phyloP scores from a whole-genome alignment of 2,113 vertebrate species.

The Spea bombifrons region DNA sequence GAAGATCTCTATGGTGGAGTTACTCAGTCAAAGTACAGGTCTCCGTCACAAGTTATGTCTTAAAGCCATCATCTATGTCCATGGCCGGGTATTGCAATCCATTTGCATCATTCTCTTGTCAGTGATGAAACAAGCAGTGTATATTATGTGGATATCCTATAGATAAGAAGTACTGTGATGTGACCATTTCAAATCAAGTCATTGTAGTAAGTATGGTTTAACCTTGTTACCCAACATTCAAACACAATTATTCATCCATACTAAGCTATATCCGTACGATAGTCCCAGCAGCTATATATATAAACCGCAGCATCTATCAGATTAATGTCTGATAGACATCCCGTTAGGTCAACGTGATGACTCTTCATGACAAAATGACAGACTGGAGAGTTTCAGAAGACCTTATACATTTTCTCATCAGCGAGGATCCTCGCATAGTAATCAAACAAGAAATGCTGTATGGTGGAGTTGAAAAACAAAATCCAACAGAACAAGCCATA shows the following conservation, averaged over 20 bases:
- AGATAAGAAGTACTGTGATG: too few relatives aligned
- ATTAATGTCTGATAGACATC: background rate
- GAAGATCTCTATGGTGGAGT: too few relatives aligned
- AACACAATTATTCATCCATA: background rate
- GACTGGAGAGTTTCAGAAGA: background rate
- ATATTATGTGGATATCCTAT: too few relatives aligned
- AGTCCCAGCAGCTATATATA: background rate
- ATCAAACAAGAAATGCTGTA: background rate
- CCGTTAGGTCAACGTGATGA: background rate
- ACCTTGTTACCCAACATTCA: background rate
- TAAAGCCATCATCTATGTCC: too few relatives aligned
- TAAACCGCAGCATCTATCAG: background rate
- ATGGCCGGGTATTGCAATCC: too few relatives aligned
- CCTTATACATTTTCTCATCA: background rate
- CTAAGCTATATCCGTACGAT: background rate
- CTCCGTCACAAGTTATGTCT: too few relatives aligned
- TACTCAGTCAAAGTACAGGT: too few relatives aligned
- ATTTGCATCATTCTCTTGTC: too few relatives aligned
- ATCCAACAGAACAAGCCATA: background rate
- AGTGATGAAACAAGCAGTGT: too few relatives aligned
- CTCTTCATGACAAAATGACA: background rate
- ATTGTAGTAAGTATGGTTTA: too few relatives aligned
- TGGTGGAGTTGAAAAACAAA: background rate
- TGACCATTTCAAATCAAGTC: too few relatives aligned
- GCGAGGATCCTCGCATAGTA: background rate